phyloP scores from a whole-genome alignment of 1,140 invertebrate species.

The Lepidurus arcticus region DNA sequence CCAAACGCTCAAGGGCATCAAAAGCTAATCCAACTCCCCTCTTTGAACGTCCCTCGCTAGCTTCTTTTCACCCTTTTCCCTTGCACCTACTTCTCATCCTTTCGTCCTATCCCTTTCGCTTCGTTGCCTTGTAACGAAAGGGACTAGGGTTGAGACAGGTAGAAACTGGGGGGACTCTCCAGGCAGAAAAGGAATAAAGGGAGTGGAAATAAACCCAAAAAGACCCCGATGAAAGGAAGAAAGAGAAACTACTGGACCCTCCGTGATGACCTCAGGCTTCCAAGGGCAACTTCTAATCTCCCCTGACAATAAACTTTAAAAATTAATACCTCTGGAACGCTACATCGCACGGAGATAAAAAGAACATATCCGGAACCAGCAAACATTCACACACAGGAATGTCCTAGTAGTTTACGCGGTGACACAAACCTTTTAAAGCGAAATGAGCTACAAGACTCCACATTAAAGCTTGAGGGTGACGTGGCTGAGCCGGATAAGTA shows the following conservation, averaged over 20 bases:
- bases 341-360: too few relatives aligned
- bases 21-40: too few relatives aligned
- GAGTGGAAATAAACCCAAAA: neutral
- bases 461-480: neutral
- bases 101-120: neutral
- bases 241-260: neutral
- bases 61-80: too few relatives aligned
- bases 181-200: neutral
- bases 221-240: neutral
- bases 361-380: neutral
- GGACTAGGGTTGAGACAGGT: neutral
- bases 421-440: neutral
- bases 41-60: too few relatives aligned
- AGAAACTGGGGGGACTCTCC: neutral
- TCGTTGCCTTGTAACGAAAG: neutral
- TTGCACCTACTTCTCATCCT: neutral
- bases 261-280: too few relatives aligned
- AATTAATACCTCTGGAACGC: too few relatives aligned
- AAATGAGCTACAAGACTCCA: neutral
- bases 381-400: neutral
- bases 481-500: neutral
- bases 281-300: too few relatives aligned
- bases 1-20: too few relatives aligned
- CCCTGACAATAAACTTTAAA: too few relatives aligned
- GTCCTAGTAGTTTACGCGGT: neutral